phyloP scores from a whole-genome alignment of 2,888 invertebrate species.

The Entomobrya multifasciata region DNA sequence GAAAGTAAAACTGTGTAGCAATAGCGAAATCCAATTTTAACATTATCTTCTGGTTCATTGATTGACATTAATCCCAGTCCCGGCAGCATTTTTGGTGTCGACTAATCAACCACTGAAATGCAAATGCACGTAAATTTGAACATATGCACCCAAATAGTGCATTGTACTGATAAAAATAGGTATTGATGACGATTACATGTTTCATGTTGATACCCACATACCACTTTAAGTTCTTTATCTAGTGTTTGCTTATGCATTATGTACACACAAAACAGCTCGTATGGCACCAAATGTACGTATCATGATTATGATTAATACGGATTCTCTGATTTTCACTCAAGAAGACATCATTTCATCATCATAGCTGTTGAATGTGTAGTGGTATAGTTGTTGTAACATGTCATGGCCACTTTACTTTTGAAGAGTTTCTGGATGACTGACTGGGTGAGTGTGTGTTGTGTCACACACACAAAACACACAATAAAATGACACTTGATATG shows the following conservation, averaged over 20 bases:
- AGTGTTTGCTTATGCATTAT: not conserved
- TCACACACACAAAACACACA: constrained; percentile 56
- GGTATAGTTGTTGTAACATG: constrained; percentile 1
- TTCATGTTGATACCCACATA: not conserved
- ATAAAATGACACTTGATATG: constrained; percentile 70
- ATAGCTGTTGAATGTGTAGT: constrained; percentile 24
- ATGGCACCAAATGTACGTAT: not conserved
- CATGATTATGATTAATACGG: constrained; percentile 10
- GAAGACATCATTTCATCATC: constrained; percentile 20
- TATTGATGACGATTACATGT: not conserved
- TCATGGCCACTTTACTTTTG: constrained; percentile 62
- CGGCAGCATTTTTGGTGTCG: not conserved
- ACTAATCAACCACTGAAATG: constrained; percentile 53
- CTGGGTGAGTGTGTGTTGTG: constrained; percentile 67
- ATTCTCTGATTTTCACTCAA: constrained; percentile 27
- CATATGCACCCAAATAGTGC: constrained; percentile 34
- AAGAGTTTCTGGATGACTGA: constrained; percentile 69
- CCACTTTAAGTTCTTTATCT: not conserved
- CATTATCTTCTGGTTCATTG: constrained; percentile 18
- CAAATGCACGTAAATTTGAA: constrained; percentile 31
- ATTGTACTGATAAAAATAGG: not conserved
- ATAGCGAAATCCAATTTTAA: constrained; percentile 8
- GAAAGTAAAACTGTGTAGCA: not conserved
- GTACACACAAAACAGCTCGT: not conserved
- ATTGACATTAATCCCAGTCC: constrained; percentile 44